Evolutionary conservation across 2,113 vertebrate species (phyloP), one percentile per base, ranked within the genome.

Genomic region (Cryptoleucopteryx plumbea): DNA sequence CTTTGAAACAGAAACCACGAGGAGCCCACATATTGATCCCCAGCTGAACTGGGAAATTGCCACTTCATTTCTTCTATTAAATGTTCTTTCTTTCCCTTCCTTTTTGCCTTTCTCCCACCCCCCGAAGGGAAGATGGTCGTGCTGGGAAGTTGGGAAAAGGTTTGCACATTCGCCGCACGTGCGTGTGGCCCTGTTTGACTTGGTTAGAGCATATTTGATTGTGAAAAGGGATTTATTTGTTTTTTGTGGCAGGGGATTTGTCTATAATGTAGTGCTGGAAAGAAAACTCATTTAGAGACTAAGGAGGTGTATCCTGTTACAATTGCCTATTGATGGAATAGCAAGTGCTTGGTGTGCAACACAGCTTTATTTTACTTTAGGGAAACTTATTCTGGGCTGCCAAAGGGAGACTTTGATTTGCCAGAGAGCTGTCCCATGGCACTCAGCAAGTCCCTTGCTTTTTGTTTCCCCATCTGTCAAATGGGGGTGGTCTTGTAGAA

Each of bases 291-390:
- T 96, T 82, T 93, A 96, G 96, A 92, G 92, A 78, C 89, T 56
- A 86, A 86, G 80, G 86, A 94, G 79, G 93, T 96, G 94, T 96
- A 96, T 96, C 96, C 84, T 66, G 86, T 96, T 96, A 93, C 94
- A 95, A 93, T 95, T 96, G 96, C 95, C 92, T 97, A 94, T 97
- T 40, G 40, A 96, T 94, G 83, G 96, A 96, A 96, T 93, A 96
- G 93, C 85, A 83, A 97, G 96, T 62, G 48, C 82, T 82, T 10
- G 58, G 48, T 93, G 82, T 43, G 87, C 66, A 85, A 20, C 89
- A 82, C 84, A 40, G 95, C 96, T 96, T 95, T 68, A 68, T 95
- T 96, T 93, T 90, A 90, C 78, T 97, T 94, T 81, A 86, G 26
- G 53, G 55, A 75, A 96, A 91, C 93, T 96, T 85, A 48, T 67